Conservation (phyloP, 2,888 invertebrate genomes). For the Synanthedon andrenaeformis region DNA sequence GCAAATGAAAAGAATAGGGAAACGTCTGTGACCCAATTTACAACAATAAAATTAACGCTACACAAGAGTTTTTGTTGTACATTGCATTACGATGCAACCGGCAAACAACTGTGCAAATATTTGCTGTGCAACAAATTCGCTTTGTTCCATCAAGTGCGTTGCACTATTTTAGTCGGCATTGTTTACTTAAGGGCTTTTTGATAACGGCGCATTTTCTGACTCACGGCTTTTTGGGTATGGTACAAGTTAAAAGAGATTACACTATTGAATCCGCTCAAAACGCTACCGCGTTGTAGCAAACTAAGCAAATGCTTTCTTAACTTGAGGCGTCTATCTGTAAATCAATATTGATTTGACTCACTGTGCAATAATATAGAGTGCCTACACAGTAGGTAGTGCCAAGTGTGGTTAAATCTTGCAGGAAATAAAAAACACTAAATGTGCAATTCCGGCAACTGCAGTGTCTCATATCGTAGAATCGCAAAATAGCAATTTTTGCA, state of each 20-base stretch:
- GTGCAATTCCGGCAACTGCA: no score
- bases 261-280: neutral
- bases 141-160: slow-evolving; percentile 11
- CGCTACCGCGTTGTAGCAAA: no score
- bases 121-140: slow-evolving; percentile 22
- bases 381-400: no score
- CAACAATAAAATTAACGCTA: neutral
- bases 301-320: no score
- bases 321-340: no score
- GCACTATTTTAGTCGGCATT: slow-evolving; percentile 20
- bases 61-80: neutral
- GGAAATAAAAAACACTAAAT: no score
- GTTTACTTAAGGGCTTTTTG: slow-evolving; percentile 37
- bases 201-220: slow-evolving; percentile 40
- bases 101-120: slow-evolving; percentile 39
- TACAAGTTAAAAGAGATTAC: neutral
- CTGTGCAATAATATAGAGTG: no score
- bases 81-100: neutral
- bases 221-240: slow-evolving; percentile 20
- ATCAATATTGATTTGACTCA: no score
- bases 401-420: no score
- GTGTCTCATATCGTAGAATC: no score
- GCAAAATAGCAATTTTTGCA: no score
- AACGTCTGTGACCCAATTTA: neutral
- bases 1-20: neutral